Evolutionary conservation across 2,113 vertebrate species (phyloP).

Genomic region (Otus sunia): DNA sequence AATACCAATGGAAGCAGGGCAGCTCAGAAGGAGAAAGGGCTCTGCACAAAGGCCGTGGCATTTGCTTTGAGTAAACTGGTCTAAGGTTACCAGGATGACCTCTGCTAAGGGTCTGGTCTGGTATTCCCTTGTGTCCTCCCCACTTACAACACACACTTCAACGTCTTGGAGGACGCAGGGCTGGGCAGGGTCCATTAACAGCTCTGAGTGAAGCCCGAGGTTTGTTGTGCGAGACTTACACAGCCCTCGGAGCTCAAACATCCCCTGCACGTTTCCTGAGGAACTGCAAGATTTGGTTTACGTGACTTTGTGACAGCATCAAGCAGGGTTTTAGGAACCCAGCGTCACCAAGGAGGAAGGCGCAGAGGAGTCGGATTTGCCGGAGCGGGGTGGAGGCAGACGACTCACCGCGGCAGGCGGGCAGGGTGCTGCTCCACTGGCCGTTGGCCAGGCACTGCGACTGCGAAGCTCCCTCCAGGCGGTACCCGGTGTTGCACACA

Average conservation of each 20-base stretch:
- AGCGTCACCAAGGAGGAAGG: rapidly evolving
- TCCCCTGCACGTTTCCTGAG: rapidly evolving
- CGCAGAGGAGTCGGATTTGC: rapidly evolving
- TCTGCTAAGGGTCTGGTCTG: background rate
- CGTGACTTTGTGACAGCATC: rapidly evolving
- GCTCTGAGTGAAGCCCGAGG: background rate
- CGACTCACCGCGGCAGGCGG: conserved; percentile 89
- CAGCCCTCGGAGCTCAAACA: background rate
- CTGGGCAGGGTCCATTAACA: background rate
- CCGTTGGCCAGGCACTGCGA: conserved; percentile 91
- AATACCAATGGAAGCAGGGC: background rate
- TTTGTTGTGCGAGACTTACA: background rate
- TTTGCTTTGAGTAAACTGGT: background rate
- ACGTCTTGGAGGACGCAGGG: background rate
- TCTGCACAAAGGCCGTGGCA: background rate
- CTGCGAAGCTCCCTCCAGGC: conserved; percentile 82
- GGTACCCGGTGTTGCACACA: conserved; percentile 87
- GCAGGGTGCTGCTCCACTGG: conserved; percentile 91
- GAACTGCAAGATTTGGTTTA: rapidly evolving
- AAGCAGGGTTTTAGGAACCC: background rate
- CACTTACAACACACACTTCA: background rate
- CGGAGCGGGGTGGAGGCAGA: background rate
- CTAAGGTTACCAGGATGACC: background rate
- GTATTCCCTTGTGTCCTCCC: background rate
- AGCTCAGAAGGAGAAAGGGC: background rate